phyloP scores from a whole-genome alignment of 1,140 invertebrate genomes.

The Euura saliciscinereae region DNA sequence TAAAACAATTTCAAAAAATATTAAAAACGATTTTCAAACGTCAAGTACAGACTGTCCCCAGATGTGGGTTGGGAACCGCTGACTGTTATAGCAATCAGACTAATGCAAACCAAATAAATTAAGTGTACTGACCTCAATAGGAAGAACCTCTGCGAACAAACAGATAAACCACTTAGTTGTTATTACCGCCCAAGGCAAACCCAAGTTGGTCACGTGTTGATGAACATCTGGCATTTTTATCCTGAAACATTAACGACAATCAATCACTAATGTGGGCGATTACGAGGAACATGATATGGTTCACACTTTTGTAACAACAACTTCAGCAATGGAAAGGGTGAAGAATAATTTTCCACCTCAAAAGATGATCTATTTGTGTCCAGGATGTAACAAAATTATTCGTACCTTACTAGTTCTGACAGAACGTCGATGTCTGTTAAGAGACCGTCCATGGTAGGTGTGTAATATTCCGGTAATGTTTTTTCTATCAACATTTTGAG shows the following conservation, averaged over 20 bases:
- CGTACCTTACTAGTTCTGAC: slow-evolving; percentile 77
- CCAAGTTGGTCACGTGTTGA: slow-evolving; percentile 76
- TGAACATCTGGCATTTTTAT: slow-evolving; percentile 80
- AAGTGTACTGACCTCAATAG: slow-evolving; percentile 72
- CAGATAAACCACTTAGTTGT: slow-evolving; percentile 96
- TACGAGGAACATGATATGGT: too few relatives aligned
- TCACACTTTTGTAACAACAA: too few relatives aligned
- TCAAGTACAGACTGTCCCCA: slow-evolving; percentile 22
- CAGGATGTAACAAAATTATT: too few relatives aligned
- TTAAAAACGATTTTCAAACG: slow-evolving; percentile 19
- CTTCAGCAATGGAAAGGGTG: too few relatives aligned
- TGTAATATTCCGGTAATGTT: slow-evolving; percentile 88
- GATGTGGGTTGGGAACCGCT: background rate
- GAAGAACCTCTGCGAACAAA: slow-evolving; percentile 88
- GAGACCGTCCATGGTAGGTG: slow-evolving; percentile 85
- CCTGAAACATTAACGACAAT: slow-evolving; percentile 54
- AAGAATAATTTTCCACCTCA: too few relatives aligned
- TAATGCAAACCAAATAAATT: slow-evolving; percentile 14
- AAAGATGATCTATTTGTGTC: too few relatives aligned
- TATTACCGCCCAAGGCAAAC: slow-evolving; percentile 85
- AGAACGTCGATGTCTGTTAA: slow-evolving; percentile 87
- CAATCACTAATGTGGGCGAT: slow-evolving; percentile 9
- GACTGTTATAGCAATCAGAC: background rate
- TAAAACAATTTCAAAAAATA: slow-evolving; percentile 44
- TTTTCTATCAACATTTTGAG: slow-evolving; percentile 85